Evolutionary conservation across 1,140 invertebrate genomes (phyloP), one percentile per base, ranked within the genome.

Genomic region (Drosophila aff.): DNA sequence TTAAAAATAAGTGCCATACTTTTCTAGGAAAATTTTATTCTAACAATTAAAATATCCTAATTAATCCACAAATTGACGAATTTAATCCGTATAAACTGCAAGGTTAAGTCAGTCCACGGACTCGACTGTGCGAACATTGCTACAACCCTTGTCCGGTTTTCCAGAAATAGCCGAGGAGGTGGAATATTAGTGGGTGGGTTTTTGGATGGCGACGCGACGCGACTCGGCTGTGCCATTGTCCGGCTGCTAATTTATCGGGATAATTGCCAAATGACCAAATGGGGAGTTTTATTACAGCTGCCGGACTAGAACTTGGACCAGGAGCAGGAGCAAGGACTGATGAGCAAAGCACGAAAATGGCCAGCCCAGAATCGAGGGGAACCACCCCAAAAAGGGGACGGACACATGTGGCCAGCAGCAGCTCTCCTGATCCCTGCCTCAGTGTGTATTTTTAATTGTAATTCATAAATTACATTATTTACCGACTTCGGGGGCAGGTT

Each of bases 221-320:
- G 21, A 57, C 53, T 52, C 50, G 47, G 53, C 38, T 76, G 81
- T 61, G 61, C 71, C 81, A 73, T 77, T 84, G 77, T 84, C 74
- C 78, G 73, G 67, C 81, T 66, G 81, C 82, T 85, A 85, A 85
- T 85, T 85, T 84, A 85, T 85, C 82, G 82, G 82, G 82, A 85
- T 85, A 85, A 85, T 85, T 85, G 82, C 78, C 82, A 85, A 85
- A 84, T 81, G 82, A 84, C 73, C 82, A 85, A 85, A 85, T 84
- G 82, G 82, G 82, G 74, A 84, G 82, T 85, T 85, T 85, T 84
- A 85, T 85, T 85, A 85, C 82, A 67, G 52, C 41, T 43, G 43
- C 40, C 23, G 49, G 38, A 69, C 63, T 52, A 66, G 66, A 10
- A 23, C 49, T 31, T 26, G 31, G 7, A 4, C n/a, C 55, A 16